A percentile compares a stretch with the other conserved stretches of the same genome.
Conservation (phyloP, 2,113 vertebrate species). For the Fulica atra region DNA sequence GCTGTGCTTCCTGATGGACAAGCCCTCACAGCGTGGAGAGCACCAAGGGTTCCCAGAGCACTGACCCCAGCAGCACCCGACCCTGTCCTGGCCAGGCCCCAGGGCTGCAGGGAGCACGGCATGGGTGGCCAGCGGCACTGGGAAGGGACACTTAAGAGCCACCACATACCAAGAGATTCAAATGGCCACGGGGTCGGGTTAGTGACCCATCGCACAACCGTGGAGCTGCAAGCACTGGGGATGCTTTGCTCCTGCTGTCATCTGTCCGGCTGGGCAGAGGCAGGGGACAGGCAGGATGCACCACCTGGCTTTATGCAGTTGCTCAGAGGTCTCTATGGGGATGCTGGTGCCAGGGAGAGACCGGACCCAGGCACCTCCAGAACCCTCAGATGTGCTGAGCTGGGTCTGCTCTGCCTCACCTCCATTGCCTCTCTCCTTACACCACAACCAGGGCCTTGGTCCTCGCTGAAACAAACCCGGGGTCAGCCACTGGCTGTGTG, state of each 20-base stretch:
- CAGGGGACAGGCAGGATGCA: not conserved
- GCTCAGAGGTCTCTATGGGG: not conserved
- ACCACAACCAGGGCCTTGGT: fast-evolving
- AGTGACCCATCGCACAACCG: not conserved
- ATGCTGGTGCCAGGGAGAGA: fast-evolving
- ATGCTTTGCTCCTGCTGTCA: not conserved
- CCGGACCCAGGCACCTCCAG: fast-evolving
- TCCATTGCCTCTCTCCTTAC: not conserved
- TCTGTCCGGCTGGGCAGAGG: not conserved
- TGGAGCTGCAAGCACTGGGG: not conserved
- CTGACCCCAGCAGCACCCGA: fast-evolving
- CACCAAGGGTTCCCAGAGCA: not conserved
- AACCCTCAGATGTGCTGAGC: fast-evolving
- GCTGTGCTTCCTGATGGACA: not conserved
- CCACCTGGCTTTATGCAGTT: not conserved
- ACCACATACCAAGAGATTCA: not conserved
- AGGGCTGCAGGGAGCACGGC: fast-evolving
- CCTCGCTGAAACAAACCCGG: fast-evolving
- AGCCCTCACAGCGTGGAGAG: fast-evolving
- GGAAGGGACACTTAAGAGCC: not conserved
- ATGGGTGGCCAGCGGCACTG: not conserved
- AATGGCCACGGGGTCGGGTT: not conserved
- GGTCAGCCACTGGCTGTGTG: not conserved
- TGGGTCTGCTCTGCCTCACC: fast-evolving
- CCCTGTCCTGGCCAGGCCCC: fast-evolving